Evolutionary conservation across 2,888 invertebrate genomes (phyloP), one percentile per base, ranked within the genome.

Genomic region (Lasioglossum figueresi): DNA sequence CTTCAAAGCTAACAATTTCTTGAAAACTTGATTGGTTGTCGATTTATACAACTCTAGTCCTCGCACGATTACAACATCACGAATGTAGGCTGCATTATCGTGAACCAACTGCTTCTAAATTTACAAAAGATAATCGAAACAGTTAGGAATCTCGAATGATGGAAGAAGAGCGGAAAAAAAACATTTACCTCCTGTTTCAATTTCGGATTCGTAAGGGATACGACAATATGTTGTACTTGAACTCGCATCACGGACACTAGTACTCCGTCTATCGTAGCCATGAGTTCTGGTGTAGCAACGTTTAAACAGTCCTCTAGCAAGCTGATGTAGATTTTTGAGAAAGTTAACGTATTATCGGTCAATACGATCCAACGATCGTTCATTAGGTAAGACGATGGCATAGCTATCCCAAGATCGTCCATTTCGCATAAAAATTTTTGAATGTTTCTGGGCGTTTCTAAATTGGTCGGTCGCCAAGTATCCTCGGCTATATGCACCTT

Each of bases 381-480:
- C 95, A 94, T 86, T 87, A 94, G 84, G 74, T 89, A 94, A 34
- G 83, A 89, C 1, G 90, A 19, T 4, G 94, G 93, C 1, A 94
- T 79, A 27, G 92, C 79, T 27, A 95, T 93, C 8, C 93, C 93
- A 68, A 94, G 90, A 84, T 94, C 94, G 40, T 94, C 94, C 19
- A 95, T 82, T 84, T 95, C 95, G 0, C 91, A 81, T 37, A 93
- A 68, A 3, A 95, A 76, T 78, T 94, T 94, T 10, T 92, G 88
- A 70, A 94, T 87, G 87, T 93, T 94, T 78, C 94, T 92, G 76
- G 82, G 97, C 12, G 97, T 97, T 90, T 97, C 96, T 94, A 98
- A 96, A 95, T 98, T 98, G 78, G 97, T 96, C 0, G 98, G 98
- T 56, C 97, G 97, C 98, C 99, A 99, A 88, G 97, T 97, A 92